phyloP scores from a whole-genome alignment of 1,140 invertebrate species.

The Drosophila kohkoa region DNA sequence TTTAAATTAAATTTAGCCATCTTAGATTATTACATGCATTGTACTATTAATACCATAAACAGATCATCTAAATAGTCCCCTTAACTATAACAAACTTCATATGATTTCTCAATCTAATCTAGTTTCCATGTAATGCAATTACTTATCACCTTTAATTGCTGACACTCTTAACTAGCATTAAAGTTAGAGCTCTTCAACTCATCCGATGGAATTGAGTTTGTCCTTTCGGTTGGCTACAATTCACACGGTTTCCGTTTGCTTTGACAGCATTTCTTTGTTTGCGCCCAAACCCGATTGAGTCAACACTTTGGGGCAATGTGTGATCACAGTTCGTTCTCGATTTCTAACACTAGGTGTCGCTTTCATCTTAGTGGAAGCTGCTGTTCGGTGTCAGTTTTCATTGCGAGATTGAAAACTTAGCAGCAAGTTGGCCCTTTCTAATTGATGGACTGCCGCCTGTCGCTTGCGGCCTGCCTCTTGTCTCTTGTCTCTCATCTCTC shows the following conservation, averaged over 20 bases:
- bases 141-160: no score
- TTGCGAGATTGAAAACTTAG: conserved; percentile 44
- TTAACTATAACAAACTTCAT: no score
- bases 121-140: no score
- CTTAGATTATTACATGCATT: no score
- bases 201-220: no score
- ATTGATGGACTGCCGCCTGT: conserved; percentile 44
- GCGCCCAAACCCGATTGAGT: neutral
- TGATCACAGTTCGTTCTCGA: conserved; percentile 1
- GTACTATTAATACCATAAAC: no score
- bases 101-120: no score
- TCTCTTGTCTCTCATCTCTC: neutral
- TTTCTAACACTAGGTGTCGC: conserved; percentile 20
- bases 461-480: neutral
- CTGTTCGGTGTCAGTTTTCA: conserved; percentile 28
- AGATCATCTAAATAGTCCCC: no score
- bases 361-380: conserved; percentile 21
- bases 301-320: neutral
- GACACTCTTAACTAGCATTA: no score
- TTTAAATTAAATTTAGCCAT: no score
- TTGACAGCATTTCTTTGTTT: neutral
- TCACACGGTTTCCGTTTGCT: neutral
- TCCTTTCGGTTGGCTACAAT: neutral
- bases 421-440: conserved; percentile 32
- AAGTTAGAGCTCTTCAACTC: no score